phyloP scores from a whole-genome alignment of 2,888 invertebrate species.

The Sminthurides aquaticus region DNA sequence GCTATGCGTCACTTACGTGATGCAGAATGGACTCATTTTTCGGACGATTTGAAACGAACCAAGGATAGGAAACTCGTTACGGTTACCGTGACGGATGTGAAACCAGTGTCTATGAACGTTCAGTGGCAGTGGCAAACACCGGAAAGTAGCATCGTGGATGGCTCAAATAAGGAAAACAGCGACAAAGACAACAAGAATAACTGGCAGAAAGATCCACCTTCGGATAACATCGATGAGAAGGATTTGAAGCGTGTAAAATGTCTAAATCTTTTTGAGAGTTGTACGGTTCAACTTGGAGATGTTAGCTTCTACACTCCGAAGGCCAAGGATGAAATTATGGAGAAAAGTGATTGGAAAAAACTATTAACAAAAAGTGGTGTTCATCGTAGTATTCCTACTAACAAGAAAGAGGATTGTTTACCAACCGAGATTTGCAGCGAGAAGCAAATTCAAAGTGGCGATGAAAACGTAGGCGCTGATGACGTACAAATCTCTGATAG shows the following conservation, averaged over 20 bases:
- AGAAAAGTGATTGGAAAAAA: constrained; percentile 67
- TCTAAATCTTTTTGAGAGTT: constrained; percentile 77
- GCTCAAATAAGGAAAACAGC: constrained; percentile 25
- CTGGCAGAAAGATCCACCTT: constrained; percentile 54
- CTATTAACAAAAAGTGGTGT: constrained; percentile 15
- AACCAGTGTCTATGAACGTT: constrained; percentile 71
- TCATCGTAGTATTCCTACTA: constrained; percentile 4
- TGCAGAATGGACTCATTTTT: constrained; percentile 71
- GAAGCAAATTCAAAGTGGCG: neutral
- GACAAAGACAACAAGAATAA: constrained; percentile 24
- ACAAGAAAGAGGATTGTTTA: neutral
- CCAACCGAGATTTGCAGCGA: neutral
- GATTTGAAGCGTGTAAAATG: constrained; percentile 72
- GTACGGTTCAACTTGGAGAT: constrained; percentile 82
- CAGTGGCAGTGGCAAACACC: constrained; percentile 70
- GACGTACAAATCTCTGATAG: constrained; percentile 46
- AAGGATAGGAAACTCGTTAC: constrained; percentile 48
- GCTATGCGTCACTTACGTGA: constrained; percentile 58
- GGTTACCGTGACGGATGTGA: constrained; percentile 75
- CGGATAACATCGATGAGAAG: constrained; percentile 61
- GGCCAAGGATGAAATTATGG: constrained; percentile 65
- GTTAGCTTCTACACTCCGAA: constrained; percentile 73
- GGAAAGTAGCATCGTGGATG: constrained; percentile 26
- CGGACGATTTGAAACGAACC: constrained; percentile 60
- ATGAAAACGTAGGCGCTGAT: constrained; percentile 50